Conservation (phyloP, 2,888 invertebrate species). For the Cremastinae sp. region DNA sequence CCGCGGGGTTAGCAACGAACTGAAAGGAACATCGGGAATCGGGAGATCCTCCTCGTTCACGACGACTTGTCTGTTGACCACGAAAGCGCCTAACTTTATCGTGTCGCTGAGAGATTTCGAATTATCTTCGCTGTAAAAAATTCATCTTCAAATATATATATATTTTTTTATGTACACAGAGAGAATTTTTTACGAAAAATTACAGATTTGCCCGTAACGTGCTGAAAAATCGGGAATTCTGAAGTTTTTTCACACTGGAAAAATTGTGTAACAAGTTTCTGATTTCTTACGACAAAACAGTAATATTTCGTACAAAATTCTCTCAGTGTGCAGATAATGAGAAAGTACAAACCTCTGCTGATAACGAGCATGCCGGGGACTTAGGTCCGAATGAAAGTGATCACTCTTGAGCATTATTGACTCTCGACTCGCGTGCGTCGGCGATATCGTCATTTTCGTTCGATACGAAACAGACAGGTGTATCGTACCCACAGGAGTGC, state of each 20-base stretch:
- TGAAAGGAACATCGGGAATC: constrained; percentile 86
- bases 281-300: no score
- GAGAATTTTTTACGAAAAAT: no score
- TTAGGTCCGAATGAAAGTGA: constrained; percentile 90
- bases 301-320: no score
- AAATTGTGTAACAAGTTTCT: no score
- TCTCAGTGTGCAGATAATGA: no score
- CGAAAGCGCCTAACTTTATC: constrained; percentile 90
- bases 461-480: constrained; percentile 92
- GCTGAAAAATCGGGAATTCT: no score
- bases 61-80: constrained; percentile 84
- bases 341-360: constrained; percentile 82
- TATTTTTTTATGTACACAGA: no score
- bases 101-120: constrained; percentile 87
- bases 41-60: constrained; percentile 82
- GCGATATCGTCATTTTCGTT: constrained; percentile 95
- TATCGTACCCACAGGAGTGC: constrained; percentile 92
- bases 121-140: constrained; percentile 84
- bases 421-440: constrained; percentile 87
- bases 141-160: background rate
- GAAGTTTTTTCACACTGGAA: no score
- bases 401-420: constrained; percentile 94
- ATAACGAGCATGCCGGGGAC: constrained; percentile 86
- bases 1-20: constrained; percentile 81
- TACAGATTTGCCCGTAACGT: background rate